A percentile compares a stretch with the other conserved stretches of the same genome.
phyloP scores from a whole-genome alignment of 2,888 invertebrate species.

The Drosophila anomalata region DNA sequence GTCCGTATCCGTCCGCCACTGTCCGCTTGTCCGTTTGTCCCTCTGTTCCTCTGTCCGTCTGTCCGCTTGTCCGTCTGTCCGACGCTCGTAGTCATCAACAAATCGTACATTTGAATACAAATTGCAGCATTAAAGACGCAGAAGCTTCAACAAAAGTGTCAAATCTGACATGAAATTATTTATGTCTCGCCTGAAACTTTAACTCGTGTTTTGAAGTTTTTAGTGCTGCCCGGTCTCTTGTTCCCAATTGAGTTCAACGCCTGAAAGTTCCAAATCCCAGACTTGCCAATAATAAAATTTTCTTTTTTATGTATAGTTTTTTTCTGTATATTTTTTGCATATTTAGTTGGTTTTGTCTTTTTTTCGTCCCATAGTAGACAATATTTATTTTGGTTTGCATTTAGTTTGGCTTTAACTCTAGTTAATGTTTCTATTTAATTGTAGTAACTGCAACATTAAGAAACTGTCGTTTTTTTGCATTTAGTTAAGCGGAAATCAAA shows the following conservation, averaged over 20 bases:
- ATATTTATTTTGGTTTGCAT: constrained; percentile 23
- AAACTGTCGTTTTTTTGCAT: constrained; percentile 30
- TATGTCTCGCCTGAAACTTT: constrained; percentile 58
- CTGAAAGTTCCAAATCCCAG: constrained; percentile 6
- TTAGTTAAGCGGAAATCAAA: constrained; percentile 15
- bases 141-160: constrained; percentile 70
- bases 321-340: constrained; percentile 33
- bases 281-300: constrained; percentile 20
- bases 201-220: constrained; percentile 36
- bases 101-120: constrained; percentile 77
- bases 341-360: constrained; percentile 20
- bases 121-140: constrained; percentile 66
- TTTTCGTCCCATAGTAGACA: constrained; percentile 34
- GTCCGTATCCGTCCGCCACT: not conserved
- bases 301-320: constrained; percentile 14
- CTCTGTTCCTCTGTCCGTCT: constrained; percentile 8
- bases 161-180: constrained; percentile 71
- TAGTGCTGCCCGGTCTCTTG: constrained; percentile 17
- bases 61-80: constrained; percentile 6
- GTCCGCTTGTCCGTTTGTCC: constrained; percentile 17
- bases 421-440: constrained; percentile 35
- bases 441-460: constrained; percentile 51
- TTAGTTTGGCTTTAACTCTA: constrained; percentile 36
- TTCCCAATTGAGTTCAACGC: constrained; percentile 32
- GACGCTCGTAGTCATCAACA: constrained; percentile 59